Evolutionary conservation across 2,888 invertebrate species (phyloP).

Genomic region (Ophraella communa): DNA sequence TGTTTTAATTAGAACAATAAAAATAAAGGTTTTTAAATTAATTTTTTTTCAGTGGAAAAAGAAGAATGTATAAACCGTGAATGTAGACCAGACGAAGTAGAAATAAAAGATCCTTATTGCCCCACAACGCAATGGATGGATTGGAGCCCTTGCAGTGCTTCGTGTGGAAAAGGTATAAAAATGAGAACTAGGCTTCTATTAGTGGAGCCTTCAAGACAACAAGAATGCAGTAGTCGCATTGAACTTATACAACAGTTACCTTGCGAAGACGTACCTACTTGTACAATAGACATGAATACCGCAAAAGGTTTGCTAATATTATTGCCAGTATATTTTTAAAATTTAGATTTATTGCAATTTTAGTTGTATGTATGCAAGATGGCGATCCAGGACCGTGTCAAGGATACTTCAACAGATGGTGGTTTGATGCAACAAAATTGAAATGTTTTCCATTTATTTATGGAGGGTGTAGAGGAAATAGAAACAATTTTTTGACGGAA

Average conservation of each 20-base stretch:
- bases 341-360: too few species aligned
- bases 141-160: slow-evolving; percentile 91
- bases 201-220: slow-evolving; percentile 70
- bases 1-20: too few species aligned
- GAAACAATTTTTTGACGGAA: slow-evolving; percentile 86
- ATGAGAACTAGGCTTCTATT: slow-evolving; percentile 74
- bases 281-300: slow-evolving; percentile 74
- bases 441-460: slow-evolving; percentile 88
- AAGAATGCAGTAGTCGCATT: slow-evolving; percentile 70
- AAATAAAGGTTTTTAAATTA: too few species aligned
- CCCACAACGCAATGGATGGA: slow-evolving; percentile 89
- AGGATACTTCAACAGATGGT: slow-evolving; percentile 86
- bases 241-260: slow-evolving; percentile 78
- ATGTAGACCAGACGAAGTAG: slow-evolving; percentile 57
- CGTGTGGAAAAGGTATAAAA: slow-evolving; percentile 83
- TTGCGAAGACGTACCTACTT: slow-evolving; percentile 72
- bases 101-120: slow-evolving; percentile 68
- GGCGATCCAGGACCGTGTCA: slow-evolving; percentile 86
- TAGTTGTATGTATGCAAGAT: slow-evolving; percentile 84
- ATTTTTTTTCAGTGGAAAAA: slow-evolving; percentile 85
- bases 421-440: slow-evolving; percentile 75
- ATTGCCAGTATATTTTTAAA: too few species aligned
- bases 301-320: slow-evolving; percentile 81
- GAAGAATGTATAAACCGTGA: slow-evolving; percentile 79
- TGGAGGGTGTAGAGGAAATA: slow-evolving; percentile 89